Evolutionary conservation across 2,888 invertebrate genomes (phyloP).

Genomic region (Rutpela maculata): DNA sequence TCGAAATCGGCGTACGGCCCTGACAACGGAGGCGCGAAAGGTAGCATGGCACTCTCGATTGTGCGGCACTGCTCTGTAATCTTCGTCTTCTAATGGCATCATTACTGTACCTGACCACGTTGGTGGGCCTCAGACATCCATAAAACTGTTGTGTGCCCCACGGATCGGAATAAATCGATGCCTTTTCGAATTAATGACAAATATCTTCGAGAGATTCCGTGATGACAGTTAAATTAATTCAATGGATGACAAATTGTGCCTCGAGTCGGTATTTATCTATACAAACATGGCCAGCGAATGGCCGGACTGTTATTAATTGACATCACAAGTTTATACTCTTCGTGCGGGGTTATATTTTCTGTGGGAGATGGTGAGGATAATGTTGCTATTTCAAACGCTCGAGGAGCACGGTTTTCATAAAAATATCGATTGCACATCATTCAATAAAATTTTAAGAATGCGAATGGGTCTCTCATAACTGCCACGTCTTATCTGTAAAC

Average conservation of each 20-base stretch:
- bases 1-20: constrained; percentile 48
- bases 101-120: constrained; percentile 64
- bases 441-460: constrained; percentile 6
- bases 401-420: constrained; percentile 11
- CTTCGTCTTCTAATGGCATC: constrained; percentile 65
- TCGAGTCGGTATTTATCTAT: constrained; percentile 52
- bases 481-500: not conserved
- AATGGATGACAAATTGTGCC: constrained; percentile 58
- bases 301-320: constrained; percentile 54
- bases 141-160: constrained; percentile 38
- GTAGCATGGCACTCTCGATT: constrained; percentile 57
- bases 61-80: constrained; percentile 70
- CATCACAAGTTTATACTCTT: constrained; percentile 26
- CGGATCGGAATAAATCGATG: constrained; percentile 50
- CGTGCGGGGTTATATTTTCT: constrained; percentile 20
- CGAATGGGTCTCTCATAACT: not conserved
- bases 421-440: constrained; percentile 37
- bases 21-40: constrained; percentile 54
- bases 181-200: constrained; percentile 54
- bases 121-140: constrained; percentile 59
- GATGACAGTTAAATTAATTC: constrained; percentile 58
- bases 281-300: constrained; percentile 45
- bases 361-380: constrained; percentile 25
- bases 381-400: constrained; percentile 29
- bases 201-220: constrained; percentile 52